phyloP scores from a whole-genome alignment of 2,797 vertebrate genomes.

The Diceros bicornis region DNA sequence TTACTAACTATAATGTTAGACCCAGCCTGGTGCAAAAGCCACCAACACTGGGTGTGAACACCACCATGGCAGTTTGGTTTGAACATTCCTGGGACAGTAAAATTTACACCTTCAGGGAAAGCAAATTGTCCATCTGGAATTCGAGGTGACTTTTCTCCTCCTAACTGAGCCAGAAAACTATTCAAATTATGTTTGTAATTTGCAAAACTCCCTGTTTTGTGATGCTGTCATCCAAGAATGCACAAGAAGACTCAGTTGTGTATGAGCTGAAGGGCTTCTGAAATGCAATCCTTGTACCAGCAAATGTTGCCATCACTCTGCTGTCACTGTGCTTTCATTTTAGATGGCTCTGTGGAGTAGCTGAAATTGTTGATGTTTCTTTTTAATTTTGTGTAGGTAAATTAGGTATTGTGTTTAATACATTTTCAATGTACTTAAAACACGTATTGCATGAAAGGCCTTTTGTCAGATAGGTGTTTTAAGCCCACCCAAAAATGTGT shows the following conservation, averaged over 20 bases:
- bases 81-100: neutral
- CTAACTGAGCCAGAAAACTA: constrained; percentile 44
- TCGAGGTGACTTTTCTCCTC: neutral
- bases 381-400: neutral
- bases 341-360: neutral
- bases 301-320: neutral
- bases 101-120: neutral
- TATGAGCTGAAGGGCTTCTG: neutral
- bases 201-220: neutral
- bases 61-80: neutral
- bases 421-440: neutral
- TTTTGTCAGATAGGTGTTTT: neutral
- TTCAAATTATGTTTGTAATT: constrained; percentile 54
- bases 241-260: neutral
- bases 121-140: neutral
- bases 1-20: neutral
- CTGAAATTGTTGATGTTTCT: neutral
- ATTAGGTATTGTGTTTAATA: neutral
- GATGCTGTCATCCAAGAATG: neutral
- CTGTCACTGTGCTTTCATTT: neutral
- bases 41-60: neutral
- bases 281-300: neutral
- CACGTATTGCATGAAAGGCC: neutral
- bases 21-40: neutral
- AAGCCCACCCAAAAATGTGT: neutral